A percentile compares a stretch with the other conserved stretches of the same genome.
These are phyloP conservation scores for Hydrozoanthus tunicans DNA, from an alignment of 64 coral and sea anemone genomes.

Conservation along the genomic window DNA sequence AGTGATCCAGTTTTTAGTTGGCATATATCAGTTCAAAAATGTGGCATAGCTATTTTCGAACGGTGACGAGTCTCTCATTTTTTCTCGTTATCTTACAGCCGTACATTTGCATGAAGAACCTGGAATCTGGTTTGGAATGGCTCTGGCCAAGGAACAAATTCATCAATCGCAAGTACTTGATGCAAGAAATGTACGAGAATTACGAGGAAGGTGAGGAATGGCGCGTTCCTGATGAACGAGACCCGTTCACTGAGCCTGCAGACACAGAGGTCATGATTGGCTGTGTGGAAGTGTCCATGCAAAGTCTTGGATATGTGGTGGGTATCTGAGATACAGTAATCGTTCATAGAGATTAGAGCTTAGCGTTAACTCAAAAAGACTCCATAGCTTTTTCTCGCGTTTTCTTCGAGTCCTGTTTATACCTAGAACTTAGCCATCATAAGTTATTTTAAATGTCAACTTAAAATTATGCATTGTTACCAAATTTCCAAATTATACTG, in stretches of 20 bases:
- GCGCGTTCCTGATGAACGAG: conserved; percentile 80
- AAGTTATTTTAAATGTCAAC: too few relatives aligned
- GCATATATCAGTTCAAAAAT: too few relatives aligned
- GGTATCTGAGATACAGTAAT: not conserved
- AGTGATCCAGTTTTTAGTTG: too few relatives aligned
- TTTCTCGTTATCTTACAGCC: conserved; percentile 48
- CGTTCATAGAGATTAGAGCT: not conserved
- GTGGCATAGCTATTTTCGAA: too few relatives aligned
- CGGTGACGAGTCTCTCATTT: not conserved
- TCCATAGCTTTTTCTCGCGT: too few relatives aligned
- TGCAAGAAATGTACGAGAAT: conserved; percentile 96
- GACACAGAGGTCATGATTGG: conserved; percentile 88
- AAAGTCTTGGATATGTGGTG: conserved; percentile 91
- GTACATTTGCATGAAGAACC: conserved; percentile 87
- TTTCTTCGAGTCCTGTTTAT: too few relatives aligned
- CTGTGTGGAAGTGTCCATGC: conserved; percentile 88
- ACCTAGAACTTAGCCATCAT: too few relatives aligned
- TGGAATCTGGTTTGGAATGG: conserved; percentile 83
- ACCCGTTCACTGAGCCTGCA: conserved; percentile 84
- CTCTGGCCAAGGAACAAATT: conserved; percentile 91
- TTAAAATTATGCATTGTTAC: too few relatives aligned
- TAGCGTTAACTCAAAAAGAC: not conserved
- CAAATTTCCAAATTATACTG: too few relatives aligned
- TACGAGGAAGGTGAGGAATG: conserved; percentile 94
- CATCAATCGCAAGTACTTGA: conserved; percentile 89